Evolutionary conservation across 1,140 invertebrate genomes (phyloP).

Genomic region (Orussus abietinus): DNA sequence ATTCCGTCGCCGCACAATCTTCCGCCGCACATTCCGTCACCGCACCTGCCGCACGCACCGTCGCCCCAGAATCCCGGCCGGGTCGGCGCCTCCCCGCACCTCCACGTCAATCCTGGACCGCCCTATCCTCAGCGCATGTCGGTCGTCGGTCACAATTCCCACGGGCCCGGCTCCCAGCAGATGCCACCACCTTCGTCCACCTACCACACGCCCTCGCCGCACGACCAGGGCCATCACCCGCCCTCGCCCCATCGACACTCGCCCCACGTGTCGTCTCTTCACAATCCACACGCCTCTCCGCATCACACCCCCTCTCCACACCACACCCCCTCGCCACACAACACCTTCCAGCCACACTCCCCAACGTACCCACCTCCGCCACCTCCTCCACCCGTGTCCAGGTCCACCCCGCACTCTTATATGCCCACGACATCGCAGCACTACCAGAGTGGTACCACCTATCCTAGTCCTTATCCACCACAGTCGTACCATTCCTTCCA

Average conservation of each 20-base stretch:
- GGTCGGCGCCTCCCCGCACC: constrained; percentile 25
- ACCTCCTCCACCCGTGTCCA: constrained; percentile 10
- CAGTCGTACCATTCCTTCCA: constrained; percentile 47
- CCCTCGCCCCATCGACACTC: constrained; percentile 39
- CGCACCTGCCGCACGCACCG: constrained; percentile 27
- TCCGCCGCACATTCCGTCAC: constrained; percentile 43
- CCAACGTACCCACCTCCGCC: constrained; percentile 38
- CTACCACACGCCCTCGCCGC: constrained; percentile 31
- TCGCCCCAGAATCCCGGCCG: constrained; percentile 26
- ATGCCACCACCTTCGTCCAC: constrained; percentile 31
- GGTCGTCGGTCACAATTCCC: constrained; percentile 15
- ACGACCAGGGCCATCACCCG: constrained; percentile 27
- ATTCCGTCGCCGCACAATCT: constrained; percentile 44
- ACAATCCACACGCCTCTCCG: constrained; percentile 24
- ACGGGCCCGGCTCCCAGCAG: constrained; percentile 23
- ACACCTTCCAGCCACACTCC: constrained; percentile 41
- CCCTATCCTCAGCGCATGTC: constrained; percentile 17
- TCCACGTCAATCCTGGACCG: constrained; percentile 21
- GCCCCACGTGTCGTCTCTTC: constrained; percentile 28
- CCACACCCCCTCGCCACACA: constrained; percentile 38
- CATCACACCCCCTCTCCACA: constrained; percentile 25
- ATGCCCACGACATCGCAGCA: constrained; percentile 32
- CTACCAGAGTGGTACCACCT: constrained; percentile 30
- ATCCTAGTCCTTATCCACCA: constrained; percentile 34
- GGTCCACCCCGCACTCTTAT: constrained; percentile 32